Percentiles rank a stretch among this genome's conserved stretches.
Conservation (phyloP, 2,888 invertebrate species). For the Neocrepidodera transversa region DNA sequence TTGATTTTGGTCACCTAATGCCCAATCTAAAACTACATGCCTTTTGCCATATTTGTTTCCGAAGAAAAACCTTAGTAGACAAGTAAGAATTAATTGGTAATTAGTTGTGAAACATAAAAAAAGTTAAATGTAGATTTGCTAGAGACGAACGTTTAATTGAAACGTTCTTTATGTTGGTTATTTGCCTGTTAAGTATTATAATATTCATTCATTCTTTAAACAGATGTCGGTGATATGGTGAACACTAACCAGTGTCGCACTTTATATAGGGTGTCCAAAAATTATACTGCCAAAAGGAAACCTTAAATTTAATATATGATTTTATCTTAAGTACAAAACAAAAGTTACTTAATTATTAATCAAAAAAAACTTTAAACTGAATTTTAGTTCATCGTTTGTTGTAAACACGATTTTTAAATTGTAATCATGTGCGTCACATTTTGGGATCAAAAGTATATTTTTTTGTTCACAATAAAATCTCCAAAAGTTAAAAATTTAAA, state of each 20-base stretch:
- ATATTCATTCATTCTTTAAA: slow-evolving; percentile 46
- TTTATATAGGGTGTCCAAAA: neutral
- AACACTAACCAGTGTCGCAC: slow-evolving; percentile 28
- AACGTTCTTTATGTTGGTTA: slow-evolving; percentile 43
- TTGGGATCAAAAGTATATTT: too few relatives aligned
- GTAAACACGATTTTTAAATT: too few relatives aligned
- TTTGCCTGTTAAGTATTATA: slow-evolving; percentile 43
- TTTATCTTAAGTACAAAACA: too few relatives aligned
- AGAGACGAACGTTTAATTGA: slow-evolving; percentile 41
- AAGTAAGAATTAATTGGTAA: slow-evolving; percentile 31
- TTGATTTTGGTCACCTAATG: slow-evolving; percentile 30
- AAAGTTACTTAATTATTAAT: too few relatives aligned
- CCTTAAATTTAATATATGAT: too few relatives aligned
- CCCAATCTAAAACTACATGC: slow-evolving; percentile 29
- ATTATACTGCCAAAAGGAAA: too few relatives aligned
- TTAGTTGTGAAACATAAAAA: slow-evolving; percentile 27
- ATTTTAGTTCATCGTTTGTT: too few relatives aligned
- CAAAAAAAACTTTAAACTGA: too few relatives aligned
- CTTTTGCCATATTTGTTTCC: slow-evolving; percentile 28
- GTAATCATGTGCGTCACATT: too few relatives aligned
- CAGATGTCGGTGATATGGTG: slow-evolving; percentile 45
- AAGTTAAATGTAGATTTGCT: slow-evolving; percentile 30
- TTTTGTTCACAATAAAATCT: too few relatives aligned
- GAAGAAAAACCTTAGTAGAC: slow-evolving; percentile 21
- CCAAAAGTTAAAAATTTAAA: too few relatives aligned